These are phyloP conservation scores for Tachystola acroxantha DNA, from an alignment of 2,888 invertebrate genomes.

Conservation along the genomic window DNA sequence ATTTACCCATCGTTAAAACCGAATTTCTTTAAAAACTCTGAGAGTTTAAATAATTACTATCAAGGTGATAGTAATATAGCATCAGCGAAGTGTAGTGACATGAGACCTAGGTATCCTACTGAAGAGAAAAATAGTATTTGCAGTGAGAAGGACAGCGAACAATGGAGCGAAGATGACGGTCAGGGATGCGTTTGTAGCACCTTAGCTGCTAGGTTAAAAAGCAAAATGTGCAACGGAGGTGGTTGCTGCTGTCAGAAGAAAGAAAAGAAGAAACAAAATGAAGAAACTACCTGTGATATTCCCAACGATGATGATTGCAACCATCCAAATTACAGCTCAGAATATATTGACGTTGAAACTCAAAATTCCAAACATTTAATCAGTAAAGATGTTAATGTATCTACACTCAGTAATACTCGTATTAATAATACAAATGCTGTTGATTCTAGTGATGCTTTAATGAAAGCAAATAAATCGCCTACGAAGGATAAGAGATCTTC, in stretches of 20 bases:
- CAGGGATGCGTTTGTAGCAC: conserved; percentile 40
- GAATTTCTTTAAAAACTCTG: conserved; percentile 34
- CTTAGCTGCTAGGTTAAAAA: conserved; percentile 37
- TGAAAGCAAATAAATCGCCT: too few species aligned
- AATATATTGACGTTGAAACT: conserved; percentile 35
- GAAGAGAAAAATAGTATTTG: conserved; percentile 23
- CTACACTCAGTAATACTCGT: conserved; percentile 17
- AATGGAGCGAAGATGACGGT: conserved; percentile 8
- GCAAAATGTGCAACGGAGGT: conserved; percentile 19
- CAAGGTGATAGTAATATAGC: conserved; percentile 23
- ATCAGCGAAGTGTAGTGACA: conserved; percentile 18
- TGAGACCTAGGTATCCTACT: conserved; percentile 25
- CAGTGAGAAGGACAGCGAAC: conserved; percentile 21
- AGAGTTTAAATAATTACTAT: conserved; percentile 44
- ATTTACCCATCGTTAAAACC: conserved; percentile 37
- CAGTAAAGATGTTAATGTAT: conserved; percentile 21
- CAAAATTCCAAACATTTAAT: conserved; percentile 31
- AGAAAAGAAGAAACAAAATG: conserved; percentile 20
- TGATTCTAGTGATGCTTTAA: background rate
- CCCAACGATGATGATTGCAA: conserved; percentile 26
- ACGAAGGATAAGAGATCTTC: too few species aligned
- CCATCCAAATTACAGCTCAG: conserved; percentile 21
- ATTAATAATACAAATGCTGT: background rate
- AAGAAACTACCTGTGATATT: conserved; percentile 38
- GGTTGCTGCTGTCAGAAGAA: conserved; percentile 31